Base-by-base conservation (phyloP, 1,140 invertebrate genomes). In the Conus ventricosus region DNA sequence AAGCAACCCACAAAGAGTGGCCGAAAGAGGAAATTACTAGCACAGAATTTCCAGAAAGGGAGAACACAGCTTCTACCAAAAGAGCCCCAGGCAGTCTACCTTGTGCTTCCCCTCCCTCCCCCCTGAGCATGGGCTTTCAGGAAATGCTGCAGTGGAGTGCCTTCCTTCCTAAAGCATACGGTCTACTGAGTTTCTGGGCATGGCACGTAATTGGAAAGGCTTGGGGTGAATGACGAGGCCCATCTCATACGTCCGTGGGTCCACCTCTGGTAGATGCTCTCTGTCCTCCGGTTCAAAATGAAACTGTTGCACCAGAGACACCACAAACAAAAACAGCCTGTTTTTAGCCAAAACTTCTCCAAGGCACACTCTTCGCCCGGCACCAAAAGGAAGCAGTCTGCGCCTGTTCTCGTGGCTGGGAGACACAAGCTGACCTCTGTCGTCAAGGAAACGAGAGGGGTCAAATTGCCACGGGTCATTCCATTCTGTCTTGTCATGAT, bases 401-500 rank as follows among this genome's bases (percentile, higher is more conserved):
- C 54, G 90, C 51, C 91, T 83, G 51, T 60, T 76, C 27, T 89
- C 87, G 88, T 94, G 91, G 80, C 90, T 91, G n/a, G 88, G 55
- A 0, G 91, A 88, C 23, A 94, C 55, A 7, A 94, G 82, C n/a
- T 91, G 57, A 5, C 92, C 92, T 0, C 85, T 53, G 2, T 88
- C 76, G 63, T 92, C 91, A 15, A 95, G 85, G 78, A 93, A 95
- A 75, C 98, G 95, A 5, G 96, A 96, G 0, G 98, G 97, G 39
- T 95, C 95, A 92, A 97, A 99, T 17, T 94, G 91, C 63, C 97
- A 96, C 0, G 98, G 98, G 39, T 98, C 95, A 8, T 91, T 89
- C 97, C 97, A 99, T 63, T 96, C 94, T 6, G 95, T 91, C 0
- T 97, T 95, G 94, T 98, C 96, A 96, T 97, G 97, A 93, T 98